Evolutionary conservation across 2,888 invertebrate species (phyloP), one percentile per base, ranked within the genome.

Genomic region (Ennomos fuscantarius): DNA sequence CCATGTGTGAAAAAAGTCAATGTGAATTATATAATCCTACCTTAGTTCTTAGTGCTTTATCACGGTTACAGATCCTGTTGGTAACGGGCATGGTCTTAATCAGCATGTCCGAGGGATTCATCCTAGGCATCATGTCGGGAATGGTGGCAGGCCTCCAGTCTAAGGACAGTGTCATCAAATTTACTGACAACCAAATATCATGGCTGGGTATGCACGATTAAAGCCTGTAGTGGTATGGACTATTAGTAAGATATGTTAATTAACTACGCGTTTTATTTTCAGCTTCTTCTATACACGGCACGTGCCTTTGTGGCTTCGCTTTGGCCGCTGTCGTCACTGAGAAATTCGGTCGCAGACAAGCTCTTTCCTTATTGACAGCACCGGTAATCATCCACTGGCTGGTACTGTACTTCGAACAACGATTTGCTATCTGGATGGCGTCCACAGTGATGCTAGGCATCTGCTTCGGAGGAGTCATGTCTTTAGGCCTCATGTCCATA

Each of bases 371-470:
- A 3, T 48, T 68, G 12, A 60, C 52, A 3, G 8, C 55, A 12
- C 69, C 69, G 1, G 44, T 70, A 6, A 8, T 69, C 43, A 44
- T 60, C 10, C 58, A 62, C 37, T 76, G 72, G 69, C 55, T 76
- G 24, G 55, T 69, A 39, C 41, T 73, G 1, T 72, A 72, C 41
- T 61, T 54, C 44, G 69, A 68, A 32, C 47, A 63, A 10, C 45
- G 45, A 32, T 58, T 63, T 11, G 36, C 56, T 0, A 42, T 62
- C 0, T 65, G 73, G 24, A 55, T 76, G 35, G 15, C 63, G 0
- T 69, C 72, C 0, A 72, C 72, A 15, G 43, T 68, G 0, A 33
- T 73, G 11, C 67, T 68, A 0, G 76, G 74, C 8, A 48, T 72
- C 3, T 63, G 65, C 3, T 69, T 62, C 13, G 75, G 75, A 12